These are phyloP conservation scores for Coreoperca whiteheadi DNA, from an alignment of 2,113 vertebrate genomes.

Conservation along the genomic window DNA sequence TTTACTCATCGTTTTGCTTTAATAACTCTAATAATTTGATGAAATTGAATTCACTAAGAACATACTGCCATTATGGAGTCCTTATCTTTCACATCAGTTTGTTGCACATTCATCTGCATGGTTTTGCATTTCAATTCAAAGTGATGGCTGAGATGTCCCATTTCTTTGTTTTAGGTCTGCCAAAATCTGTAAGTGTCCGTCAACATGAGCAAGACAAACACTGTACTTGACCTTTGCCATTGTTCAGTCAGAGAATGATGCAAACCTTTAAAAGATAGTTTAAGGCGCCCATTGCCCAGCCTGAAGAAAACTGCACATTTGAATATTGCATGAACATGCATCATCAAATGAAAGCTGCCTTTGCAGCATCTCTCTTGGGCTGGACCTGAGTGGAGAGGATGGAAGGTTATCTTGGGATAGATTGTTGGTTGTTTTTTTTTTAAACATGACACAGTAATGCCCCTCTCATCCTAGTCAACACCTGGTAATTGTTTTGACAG, in stretches of 20 bases:
- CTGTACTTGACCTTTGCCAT: neutral
- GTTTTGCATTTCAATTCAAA: neutral
- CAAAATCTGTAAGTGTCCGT: too few species aligned
- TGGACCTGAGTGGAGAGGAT: slow-evolving; percentile 11
- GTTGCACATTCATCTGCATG: neutral
- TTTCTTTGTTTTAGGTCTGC: neutral
- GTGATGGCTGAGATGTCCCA: neutral
- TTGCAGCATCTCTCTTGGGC: slow-evolving; percentile 11
- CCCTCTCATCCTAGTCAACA: neutral
- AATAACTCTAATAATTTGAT: neutral
- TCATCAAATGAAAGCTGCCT: slow-evolving; percentile 23
- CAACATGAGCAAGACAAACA: too few species aligned
- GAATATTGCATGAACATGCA: slow-evolving; percentile 68
- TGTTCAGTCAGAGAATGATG: neutral
- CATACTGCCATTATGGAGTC: neutral
- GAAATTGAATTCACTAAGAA: neutral
- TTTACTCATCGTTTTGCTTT: slow-evolving; percentile 12
- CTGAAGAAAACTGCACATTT: slow-evolving; percentile 37
- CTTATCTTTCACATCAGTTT: neutral
- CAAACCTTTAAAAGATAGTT: slow-evolving; percentile 11
- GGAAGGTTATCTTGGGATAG: slow-evolving; percentile 12
- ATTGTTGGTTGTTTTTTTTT: too few species aligned
- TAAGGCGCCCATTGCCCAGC: slow-evolving; percentile 34
- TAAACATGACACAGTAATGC: neutral
- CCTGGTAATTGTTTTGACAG: neutral